These are phyloP conservation scores for Phrixothrix hirtus DNA, from an alignment of 2,888 invertebrate species.

Conservation along the genomic window DNA sequence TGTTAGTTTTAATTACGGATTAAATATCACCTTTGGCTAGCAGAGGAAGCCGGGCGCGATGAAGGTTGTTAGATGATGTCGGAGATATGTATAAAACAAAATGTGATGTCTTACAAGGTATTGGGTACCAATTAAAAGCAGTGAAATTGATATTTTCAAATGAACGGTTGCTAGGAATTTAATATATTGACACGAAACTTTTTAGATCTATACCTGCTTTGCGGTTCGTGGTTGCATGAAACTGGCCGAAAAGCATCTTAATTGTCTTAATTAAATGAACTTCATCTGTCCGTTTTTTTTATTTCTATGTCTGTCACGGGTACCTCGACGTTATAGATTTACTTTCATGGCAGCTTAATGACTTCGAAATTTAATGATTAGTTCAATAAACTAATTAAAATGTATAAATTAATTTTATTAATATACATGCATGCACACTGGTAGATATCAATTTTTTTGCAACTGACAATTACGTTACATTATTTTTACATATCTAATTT, in stretches of 20 bases:
- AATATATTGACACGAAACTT: neutral
- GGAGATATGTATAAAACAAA: slow-evolving; percentile 23
- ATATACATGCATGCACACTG: too few species aligned
- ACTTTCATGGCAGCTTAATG: too few species aligned
- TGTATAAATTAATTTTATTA: too few species aligned
- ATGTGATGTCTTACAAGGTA: slow-evolving; percentile 30
- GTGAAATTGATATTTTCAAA: slow-evolving; percentile 28
- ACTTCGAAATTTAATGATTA: too few species aligned
- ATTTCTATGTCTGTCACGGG: too few species aligned
- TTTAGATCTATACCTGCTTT: neutral
- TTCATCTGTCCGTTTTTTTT: too few species aligned
- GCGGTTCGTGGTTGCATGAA: neutral
- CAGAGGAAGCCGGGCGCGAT: slow-evolving; percentile 27
- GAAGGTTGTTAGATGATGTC: slow-evolving; percentile 30
- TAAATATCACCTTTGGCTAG: slow-evolving; percentile 19
- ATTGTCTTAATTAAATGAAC: neutral
- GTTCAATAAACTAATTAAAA: too few species aligned
- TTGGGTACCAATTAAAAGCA: slow-evolving; percentile 29
- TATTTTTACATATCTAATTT: too few species aligned
- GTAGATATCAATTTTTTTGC: too few species aligned
- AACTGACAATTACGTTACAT: too few species aligned
- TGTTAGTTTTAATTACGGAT: slow-evolving; percentile 25
- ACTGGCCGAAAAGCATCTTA: neutral
- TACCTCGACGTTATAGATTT: too few species aligned
- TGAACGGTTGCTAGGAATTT: slow-evolving; percentile 24